A percentile compares a stretch with the other conserved stretches of the same genome.
phyloP scores from a whole-genome alignment of 1,140 invertebrate species.

The Linepithema humile region DNA sequence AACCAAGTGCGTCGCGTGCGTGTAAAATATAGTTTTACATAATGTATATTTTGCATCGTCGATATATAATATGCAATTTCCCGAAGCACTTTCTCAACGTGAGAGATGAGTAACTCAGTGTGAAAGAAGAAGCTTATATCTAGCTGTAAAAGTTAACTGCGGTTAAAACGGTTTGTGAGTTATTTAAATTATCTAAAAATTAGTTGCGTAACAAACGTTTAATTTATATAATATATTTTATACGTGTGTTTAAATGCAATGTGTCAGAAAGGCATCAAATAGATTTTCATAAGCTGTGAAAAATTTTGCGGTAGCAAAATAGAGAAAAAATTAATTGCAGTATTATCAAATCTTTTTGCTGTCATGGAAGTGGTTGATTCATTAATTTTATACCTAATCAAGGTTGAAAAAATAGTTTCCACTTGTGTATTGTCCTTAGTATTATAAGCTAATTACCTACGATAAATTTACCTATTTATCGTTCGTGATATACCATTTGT shows the following conservation, averaged over 20 bases:
- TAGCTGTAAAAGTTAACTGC: background rate
- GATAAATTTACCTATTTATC: constrained; percentile 14
- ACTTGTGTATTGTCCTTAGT: background rate
- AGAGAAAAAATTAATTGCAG: constrained; percentile 6
- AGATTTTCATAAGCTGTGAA: no score
- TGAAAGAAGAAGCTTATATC: background rate
- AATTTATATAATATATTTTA: background rate
- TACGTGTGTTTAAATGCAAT: background rate
- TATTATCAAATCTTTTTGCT: background rate
- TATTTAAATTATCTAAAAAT: background rate
- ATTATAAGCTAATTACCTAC: background rate
- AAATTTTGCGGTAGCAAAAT: no score
- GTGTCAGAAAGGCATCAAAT: no score
- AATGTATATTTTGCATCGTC: background rate
- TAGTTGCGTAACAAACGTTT: background rate
- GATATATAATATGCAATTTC: constrained; percentile 25
- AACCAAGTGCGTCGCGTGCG: background rate
- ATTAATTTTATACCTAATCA: background rate
- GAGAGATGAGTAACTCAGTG: background rate
- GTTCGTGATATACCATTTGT: background rate
- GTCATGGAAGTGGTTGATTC: background rate
- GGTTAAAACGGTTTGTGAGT: background rate
- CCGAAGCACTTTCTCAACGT: background rate
- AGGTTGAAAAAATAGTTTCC: background rate
- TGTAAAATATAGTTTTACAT: constrained; percentile 26